These are phyloP conservation scores for Pentalonia nigronervosa DNA, from an alignment of 1,140 invertebrate species.

Conservation along the genomic window DNA sequence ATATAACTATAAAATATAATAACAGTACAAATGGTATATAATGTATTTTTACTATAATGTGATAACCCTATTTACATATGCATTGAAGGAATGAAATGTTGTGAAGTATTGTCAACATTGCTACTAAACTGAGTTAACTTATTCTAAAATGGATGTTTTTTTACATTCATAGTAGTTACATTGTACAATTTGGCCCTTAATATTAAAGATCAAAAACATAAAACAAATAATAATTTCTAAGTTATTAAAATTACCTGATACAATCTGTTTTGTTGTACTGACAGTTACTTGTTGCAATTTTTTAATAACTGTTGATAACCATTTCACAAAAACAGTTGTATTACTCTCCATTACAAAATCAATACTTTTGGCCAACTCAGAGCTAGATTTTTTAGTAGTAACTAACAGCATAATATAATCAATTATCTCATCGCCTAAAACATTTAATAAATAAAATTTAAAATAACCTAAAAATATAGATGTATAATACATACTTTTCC, in stretches of 20 bases:
- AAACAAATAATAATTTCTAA: background rate
- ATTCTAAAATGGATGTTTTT: background rate
- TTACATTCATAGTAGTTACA: background rate
- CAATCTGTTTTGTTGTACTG: background rate
- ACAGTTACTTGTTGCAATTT: slow-evolving; percentile 52
- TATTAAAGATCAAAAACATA: background rate
- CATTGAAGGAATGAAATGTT: too few relatives aligned
- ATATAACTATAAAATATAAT: too few relatives aligned
- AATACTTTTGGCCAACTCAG: slow-evolving; percentile 20
- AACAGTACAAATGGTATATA: too few relatives aligned
- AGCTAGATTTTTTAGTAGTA: slow-evolving; percentile 35
- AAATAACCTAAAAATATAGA: background rate
- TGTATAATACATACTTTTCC: background rate
- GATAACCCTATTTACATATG: too few relatives aligned
- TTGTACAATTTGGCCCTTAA: background rate
- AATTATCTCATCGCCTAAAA: slow-evolving; percentile 52
- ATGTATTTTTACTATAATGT: too few relatives aligned
- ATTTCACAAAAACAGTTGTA: slow-evolving; percentile 40
- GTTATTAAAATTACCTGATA: background rate
- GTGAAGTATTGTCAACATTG: too few relatives aligned
- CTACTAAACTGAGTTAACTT: too few relatives aligned
- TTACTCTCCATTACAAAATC: slow-evolving; percentile 48
- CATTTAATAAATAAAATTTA: background rate
- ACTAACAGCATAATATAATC: slow-evolving; percentile 51
- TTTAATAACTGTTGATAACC: slow-evolving; percentile 45